Conservation (phyloP, 2,888 invertebrate genomes). For the Habrosyne pyritoides region DNA sequence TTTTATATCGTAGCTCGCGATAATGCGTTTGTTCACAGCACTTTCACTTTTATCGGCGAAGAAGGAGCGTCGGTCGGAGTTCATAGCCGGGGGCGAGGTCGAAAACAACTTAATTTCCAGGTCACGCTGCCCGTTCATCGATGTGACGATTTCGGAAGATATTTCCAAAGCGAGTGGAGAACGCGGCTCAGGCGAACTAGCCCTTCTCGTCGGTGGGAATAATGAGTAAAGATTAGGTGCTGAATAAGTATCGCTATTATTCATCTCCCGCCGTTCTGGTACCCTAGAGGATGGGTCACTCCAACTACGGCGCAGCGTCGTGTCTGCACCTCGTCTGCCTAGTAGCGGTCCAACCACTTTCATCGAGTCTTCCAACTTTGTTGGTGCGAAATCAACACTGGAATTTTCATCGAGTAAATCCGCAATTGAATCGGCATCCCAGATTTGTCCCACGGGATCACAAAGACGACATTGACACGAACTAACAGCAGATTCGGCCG, state of each 20-base stretch:
- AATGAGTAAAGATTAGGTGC: slow-evolving; percentile 77
- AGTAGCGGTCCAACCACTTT: slow-evolving; percentile 72
- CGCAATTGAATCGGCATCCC: slow-evolving; percentile 87
- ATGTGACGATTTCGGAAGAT: slow-evolving; percentile 90
- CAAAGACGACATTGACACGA: slow-evolving; percentile 90
- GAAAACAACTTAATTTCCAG: slow-evolving; percentile 91
- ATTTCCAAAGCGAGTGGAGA: slow-evolving; percentile 85
- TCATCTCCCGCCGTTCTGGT: slow-evolving; percentile 68
- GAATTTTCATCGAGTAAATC: slow-evolving; percentile 78
- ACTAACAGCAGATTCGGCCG: slow-evolving; percentile 75
- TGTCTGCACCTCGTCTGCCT: slow-evolving; percentile 68
- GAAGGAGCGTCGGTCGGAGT: slow-evolving; percentile 74
- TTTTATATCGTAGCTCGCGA: slow-evolving; percentile 64
- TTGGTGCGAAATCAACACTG: slow-evolving; percentile 75
- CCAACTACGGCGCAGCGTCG: slow-evolving; percentile 84
- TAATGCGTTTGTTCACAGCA: slow-evolving; percentile 73
- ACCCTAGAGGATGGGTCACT: slow-evolving; percentile 84
- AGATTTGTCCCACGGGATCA: slow-evolving; percentile 89
- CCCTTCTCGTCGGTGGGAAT: slow-evolving; percentile 71
- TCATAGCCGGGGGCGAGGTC: slow-evolving; percentile 80
- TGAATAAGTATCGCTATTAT: slow-evolving; percentile 63
- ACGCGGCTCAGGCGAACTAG: slow-evolving; percentile 71
- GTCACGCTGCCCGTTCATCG: slow-evolving; percentile 90
- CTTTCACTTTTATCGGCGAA: slow-evolving; percentile 80
- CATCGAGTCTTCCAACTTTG: slow-evolving; percentile 79